These are phyloP conservation scores for Hippopotamyrus pictus DNA, from an alignment of 2,797 vertebrate genomes.

Conservation along the genomic window DNA sequence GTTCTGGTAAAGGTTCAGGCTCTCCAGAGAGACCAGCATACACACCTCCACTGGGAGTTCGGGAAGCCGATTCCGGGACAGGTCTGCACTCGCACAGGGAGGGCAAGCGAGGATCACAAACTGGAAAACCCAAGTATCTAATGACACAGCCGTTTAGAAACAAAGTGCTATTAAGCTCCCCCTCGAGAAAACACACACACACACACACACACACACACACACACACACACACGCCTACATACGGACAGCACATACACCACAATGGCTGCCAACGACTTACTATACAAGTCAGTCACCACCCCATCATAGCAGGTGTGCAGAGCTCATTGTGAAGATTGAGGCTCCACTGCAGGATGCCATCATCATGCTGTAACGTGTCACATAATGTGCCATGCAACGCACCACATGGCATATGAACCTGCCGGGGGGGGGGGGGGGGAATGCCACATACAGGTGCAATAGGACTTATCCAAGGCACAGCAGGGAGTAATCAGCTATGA, in stretches of 20 bases:
- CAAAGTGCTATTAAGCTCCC: background rate
- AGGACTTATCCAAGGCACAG: background rate
- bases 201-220: background rate
- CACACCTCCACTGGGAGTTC: constrained; percentile 87
- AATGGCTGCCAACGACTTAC: background rate
- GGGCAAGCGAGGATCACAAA: background rate
- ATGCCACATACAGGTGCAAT: background rate
- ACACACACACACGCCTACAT: background rate
- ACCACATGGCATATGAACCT: background rate
- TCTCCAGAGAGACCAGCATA: constrained; percentile 87
- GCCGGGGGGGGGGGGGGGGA: too few species aligned
- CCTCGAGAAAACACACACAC: background rate
- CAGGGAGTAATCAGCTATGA: background rate
- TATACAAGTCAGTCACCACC: background rate
- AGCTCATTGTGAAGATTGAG: background rate
- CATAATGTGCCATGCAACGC: background rate
- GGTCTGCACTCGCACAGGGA: constrained; percentile 57
- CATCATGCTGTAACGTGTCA: background rate
- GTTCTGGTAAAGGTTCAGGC: constrained; percentile 93
- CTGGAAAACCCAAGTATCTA: background rate
- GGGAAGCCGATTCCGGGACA: constrained; percentile 84
- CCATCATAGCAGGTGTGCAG: background rate
- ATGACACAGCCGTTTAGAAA: background rate
- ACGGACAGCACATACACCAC: background rate
- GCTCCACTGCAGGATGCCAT: background rate